These are phyloP conservation scores for Corydoras sp. DNA, from an alignment of 2,113 vertebrate species.

Conservation along the genomic window DNA sequence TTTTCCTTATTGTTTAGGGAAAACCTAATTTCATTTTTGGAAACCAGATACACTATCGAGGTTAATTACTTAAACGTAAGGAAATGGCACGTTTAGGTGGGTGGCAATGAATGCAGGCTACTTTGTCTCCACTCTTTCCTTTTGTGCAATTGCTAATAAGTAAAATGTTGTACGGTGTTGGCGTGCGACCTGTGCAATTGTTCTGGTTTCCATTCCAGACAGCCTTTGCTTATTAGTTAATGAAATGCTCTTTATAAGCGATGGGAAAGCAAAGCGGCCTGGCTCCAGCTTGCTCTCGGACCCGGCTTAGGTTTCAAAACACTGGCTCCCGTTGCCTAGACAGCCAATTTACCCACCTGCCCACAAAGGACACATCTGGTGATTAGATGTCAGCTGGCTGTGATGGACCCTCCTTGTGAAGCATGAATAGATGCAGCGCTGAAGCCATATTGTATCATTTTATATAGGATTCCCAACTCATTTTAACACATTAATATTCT, in stretches of 20 bases:
- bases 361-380: slow-evolving; percentile 65
- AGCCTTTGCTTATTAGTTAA: slow-evolving; percentile 60
- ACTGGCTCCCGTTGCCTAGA: slow-evolving; percentile 58
- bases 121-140: slow-evolving; percentile 4
- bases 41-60: neutral
- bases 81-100: slow-evolving; percentile 6
- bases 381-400: slow-evolving; percentile 51
- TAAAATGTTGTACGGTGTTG: slow-evolving; percentile 22
- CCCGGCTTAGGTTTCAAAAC: slow-evolving; percentile 67
- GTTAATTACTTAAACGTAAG: neutral
- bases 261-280: slow-evolving; percentile 62
- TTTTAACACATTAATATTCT: neutral
- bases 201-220: slow-evolving; percentile 12
- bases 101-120: slow-evolving; percentile 1
- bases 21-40: neutral
- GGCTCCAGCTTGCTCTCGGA: slow-evolving; percentile 56
- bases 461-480: neutral
- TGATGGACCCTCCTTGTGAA: slow-evolving; percentile 40
- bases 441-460: slow-evolving; percentile 25
- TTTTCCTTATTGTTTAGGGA: too few species aligned
- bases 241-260: slow-evolving; percentile 60
- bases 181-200: slow-evolving; percentile 26
- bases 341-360: slow-evolving; percentile 58
- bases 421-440: slow-evolving; percentile 22
- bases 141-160: slow-evolving; percentile 35